Evolutionary conservation across 2,113 vertebrate species (phyloP), one percentile per base, ranked within the genome.

Genomic region (Eidolon helvum): DNA sequence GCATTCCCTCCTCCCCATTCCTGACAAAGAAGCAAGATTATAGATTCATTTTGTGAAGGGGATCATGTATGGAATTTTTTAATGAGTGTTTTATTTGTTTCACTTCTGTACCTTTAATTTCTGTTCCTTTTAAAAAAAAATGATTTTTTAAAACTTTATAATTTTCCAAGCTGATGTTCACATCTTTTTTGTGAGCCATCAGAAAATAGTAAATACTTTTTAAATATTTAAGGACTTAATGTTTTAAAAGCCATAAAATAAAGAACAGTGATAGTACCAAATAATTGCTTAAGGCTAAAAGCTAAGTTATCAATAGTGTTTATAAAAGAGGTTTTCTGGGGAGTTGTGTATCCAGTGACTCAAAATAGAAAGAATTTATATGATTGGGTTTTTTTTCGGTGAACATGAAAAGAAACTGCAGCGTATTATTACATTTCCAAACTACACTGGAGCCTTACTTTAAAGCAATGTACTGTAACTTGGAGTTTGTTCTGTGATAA

Each of bases 171-270:
- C 72, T 91, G 19, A 75, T 95, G 45, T 66, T 94, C 55, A 94
- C 30, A 91, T 40, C 11, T 74, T 55, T 74, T 50, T 90, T 61
- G 68, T 78, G 10, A 96, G 66, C 40, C 85, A 59, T 87, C 43
- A 94, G 48, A 97, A 93, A 57, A 74, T 89, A 83, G 61, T 89
- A 16, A 82, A 69, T 85, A 92, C 43, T 92, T 93, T 94, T 61
- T 79, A 95, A 84, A 91, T 96, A 77, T 61, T 93, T 87, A 96
- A 92, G 40, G 43, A 94, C 15, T 75, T 95, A 94, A 68, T 97
- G 40, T 89, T 93, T 92, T 59, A 94, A 65, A 96, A 97, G 91
- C 96, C 94, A 96, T 97, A 96, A 95, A 91, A 91, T 57, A 45
- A 92, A 92, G 5, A 87, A 21, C 69, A 45, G 11, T 88, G 71